Conservation (phyloP, 2,113 vertebrate species). For the Eulemur macaco region DNA sequence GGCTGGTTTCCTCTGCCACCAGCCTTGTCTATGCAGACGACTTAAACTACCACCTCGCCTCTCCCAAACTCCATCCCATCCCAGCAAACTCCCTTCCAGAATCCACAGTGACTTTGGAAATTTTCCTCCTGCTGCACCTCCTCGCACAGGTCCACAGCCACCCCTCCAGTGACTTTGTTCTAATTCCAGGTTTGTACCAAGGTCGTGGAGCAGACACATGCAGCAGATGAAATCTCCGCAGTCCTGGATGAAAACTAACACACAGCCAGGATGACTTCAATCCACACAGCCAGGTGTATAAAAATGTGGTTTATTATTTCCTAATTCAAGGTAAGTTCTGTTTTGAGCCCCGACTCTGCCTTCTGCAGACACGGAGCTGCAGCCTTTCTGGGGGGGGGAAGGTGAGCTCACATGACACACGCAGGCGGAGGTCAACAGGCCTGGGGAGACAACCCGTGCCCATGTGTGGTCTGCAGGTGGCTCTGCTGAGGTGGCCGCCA, state of each 20-base stretch:
- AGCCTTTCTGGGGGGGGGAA: too few relatives aligned
- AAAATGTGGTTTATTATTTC: rapidly evolving
- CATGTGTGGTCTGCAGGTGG: rapidly evolving
- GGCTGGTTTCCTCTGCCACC: background rate
- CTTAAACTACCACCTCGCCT: background rate
- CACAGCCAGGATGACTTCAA: rapidly evolving
- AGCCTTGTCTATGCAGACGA: background rate
- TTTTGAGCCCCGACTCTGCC: background rate
- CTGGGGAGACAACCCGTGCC: rapidly evolving
- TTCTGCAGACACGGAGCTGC: background rate
- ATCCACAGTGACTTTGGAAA: background rate
- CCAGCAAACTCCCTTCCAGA: background rate
- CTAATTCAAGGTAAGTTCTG: background rate
- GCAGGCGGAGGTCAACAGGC: too few relatives aligned
- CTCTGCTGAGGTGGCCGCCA: background rate
- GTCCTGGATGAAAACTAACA: background rate
- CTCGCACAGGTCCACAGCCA: background rate
- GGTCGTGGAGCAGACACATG: rapidly evolving
- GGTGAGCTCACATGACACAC: too few relatives aligned
- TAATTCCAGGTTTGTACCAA: background rate
- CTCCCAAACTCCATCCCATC: background rate
- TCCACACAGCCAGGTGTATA: background rate
- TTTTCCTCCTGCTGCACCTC: background rate
- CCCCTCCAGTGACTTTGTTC: background rate
- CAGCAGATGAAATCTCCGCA: rapidly evolving